Conservation (phyloP, 2,888 invertebrate species). For the Ophion ellenae region DNA sequence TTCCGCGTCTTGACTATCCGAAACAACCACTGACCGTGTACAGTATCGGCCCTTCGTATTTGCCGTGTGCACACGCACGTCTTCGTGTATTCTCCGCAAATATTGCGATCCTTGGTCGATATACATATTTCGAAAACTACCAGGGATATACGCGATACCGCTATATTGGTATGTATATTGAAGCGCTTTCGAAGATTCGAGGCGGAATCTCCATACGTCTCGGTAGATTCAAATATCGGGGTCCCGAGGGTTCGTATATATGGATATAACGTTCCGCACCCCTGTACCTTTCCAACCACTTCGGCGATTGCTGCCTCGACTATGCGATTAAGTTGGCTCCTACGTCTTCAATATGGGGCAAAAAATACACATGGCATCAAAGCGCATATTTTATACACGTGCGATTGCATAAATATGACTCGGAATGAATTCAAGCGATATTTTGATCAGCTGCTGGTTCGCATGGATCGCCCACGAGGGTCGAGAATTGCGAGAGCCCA, state of each 20-base stretch:
- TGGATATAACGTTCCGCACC: background rate
- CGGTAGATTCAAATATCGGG: slow-evolving; percentile 51
- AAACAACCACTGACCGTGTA: background rate
- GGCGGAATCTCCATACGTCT: slow-evolving; percentile 27
- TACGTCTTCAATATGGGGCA: background rate
- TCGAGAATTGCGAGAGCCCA: background rate
- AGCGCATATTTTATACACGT: background rate
- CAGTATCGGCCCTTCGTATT: slow-evolving; percentile 33
- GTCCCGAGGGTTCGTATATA: slow-evolving; percentile 1
- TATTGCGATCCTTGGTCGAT: slow-evolving; percentile 17
- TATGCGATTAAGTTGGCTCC: slow-evolving; percentile 9
- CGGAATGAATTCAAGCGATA: background rate
- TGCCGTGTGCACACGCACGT: background rate
- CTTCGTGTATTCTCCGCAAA: slow-evolving; percentile 15
- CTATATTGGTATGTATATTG: slow-evolving; percentile 31
- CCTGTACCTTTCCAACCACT: slow-evolving; percentile 6
- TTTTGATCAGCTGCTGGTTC: background rate
- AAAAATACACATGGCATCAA: background rate
- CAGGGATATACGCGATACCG: background rate
- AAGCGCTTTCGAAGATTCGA: slow-evolving; percentile 31
- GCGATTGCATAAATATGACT: background rate
- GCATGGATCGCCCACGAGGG: background rate
- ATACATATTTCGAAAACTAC: background rate
- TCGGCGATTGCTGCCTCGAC: slow-evolving; percentile 5
- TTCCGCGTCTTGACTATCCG: slow-evolving; percentile 10